These are phyloP conservation scores for Cynocephalus volans DNA, from an alignment of 2,113 vertebrate species.

Conservation along the genomic window DNA sequence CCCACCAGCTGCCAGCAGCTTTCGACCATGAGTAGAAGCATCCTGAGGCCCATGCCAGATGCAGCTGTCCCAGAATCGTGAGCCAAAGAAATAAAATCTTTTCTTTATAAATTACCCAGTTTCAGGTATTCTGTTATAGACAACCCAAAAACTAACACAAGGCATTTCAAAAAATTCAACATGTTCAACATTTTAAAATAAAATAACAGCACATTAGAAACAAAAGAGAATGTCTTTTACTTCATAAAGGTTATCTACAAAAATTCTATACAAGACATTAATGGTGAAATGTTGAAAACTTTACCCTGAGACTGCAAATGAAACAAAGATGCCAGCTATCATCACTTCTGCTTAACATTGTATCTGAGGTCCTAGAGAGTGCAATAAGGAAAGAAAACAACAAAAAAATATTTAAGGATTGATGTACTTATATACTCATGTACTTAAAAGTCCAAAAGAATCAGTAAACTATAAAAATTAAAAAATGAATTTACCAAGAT, in stretches of 20 bases:
- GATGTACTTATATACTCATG: neutral
- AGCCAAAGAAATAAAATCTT: too few relatives aligned
- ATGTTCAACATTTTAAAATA: neutral
- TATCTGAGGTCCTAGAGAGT: neutral
- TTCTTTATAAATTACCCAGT: too few relatives aligned
- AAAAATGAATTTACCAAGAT: neutral
- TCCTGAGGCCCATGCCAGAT: too few relatives aligned
- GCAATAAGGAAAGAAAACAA: neutral
- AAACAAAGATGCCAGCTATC: neutral
- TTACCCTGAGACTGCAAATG: neutral
- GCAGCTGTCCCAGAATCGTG: too few relatives aligned
- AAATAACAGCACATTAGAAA: neutral
- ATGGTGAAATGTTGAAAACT: neutral
- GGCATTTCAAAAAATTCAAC: conserved; percentile 6
- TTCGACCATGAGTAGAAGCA: too few relatives aligned
- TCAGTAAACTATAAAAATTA: neutral
- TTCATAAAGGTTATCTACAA: neutral
- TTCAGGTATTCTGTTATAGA: too few relatives aligned
- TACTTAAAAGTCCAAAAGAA: neutral
- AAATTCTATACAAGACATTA: neutral
- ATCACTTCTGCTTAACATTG: neutral
- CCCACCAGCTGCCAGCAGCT: too few relatives aligned
- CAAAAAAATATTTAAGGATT: neutral
- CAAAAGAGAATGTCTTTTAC: neutral
- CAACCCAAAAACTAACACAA: too few relatives aligned